Base-by-base conservation (phyloP, 2,888 invertebrate species). In the Caenorhabditis imperialis region DNA sequence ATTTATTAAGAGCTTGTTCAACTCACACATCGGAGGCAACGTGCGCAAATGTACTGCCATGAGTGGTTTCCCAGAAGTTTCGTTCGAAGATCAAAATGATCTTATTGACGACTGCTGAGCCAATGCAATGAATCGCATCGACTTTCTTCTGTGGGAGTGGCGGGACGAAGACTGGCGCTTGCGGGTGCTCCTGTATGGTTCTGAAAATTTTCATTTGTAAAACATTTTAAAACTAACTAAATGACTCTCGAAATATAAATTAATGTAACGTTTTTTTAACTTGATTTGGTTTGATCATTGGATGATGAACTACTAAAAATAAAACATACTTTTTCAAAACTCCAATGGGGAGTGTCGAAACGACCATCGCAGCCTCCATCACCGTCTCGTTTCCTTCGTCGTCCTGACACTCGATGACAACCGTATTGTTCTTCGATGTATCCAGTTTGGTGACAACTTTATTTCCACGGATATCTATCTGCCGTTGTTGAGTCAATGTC, bases 31-130 rank as follows among this genome's bases (percentile, higher is more conserved):
- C 37, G 20, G 37, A 16, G 2, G 57, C 30, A 18, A 48, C 14
- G 22, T 55, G 16, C 16, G 27, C 7, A 33, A 48, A 50, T 89
- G 97, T 98, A 58, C 97, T 92, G 90, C 97, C 96, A 37, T 93
- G 93, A 89, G 94, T 94, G 0, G 95, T 94, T 88, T 98, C 97
- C 98, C 98, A 99, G 90, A 99, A 99, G 58, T 95, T 93, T 63
- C 94, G 92, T 89, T 98, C 97, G 90, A 99, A 99, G 89, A 96
- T 96, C 60, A 99, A 90, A 23, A 97, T 95, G 33, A 93, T 95
- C 89, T 60, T 72, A 22, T 65, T 74, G 25, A 65, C 10, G 1
- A 61, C 22, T 2, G 37, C 58, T 89, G 95, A 97, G 23, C 98
- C 98, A 58, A 99, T 91, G 55, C 96, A 92, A 86, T 94, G 93